phyloP scores from a whole-genome alignment of 2,113 vertebrate species.

The Serilophus lunatus region DNA sequence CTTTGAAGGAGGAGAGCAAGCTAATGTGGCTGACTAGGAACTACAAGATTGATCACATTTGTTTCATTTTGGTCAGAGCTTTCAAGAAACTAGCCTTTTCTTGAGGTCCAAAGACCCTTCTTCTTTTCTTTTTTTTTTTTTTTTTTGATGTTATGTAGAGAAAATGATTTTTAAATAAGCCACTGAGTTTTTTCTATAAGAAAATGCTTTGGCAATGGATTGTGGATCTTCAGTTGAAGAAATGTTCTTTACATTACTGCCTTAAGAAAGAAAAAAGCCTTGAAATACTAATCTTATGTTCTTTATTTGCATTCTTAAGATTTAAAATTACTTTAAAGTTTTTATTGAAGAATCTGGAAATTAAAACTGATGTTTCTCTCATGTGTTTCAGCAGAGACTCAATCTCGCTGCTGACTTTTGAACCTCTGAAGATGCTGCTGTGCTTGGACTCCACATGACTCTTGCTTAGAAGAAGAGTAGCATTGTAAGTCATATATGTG shows the following conservation, averaged over 20 bases:
- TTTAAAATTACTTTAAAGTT: background rate
- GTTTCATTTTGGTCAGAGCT: background rate
- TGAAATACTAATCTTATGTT: background rate
- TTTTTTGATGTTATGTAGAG: background rate
- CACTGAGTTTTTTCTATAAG: background rate
- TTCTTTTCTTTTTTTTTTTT: background rate
- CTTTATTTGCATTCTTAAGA: slow-evolving; percentile 12
- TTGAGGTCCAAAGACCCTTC: background rate
- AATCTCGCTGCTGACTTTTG: background rate
- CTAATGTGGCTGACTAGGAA: background rate
- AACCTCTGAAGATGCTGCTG: background rate
- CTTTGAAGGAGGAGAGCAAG: background rate
- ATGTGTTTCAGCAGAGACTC: background rate
- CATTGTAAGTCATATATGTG: background rate
- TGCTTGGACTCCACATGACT: background rate
- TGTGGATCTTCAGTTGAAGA: background rate
- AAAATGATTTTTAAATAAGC: background rate
- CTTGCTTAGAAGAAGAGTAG: background rate
- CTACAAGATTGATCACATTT: background rate
- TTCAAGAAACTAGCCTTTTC: background rate
- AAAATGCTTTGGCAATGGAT: background rate
- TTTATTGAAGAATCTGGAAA: background rate
- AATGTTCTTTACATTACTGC: background rate
- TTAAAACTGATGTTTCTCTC: background rate
- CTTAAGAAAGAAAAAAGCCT: background rate